Conservation (phyloP, 2,888 invertebrate species). For the Eurois occulta region DNA sequence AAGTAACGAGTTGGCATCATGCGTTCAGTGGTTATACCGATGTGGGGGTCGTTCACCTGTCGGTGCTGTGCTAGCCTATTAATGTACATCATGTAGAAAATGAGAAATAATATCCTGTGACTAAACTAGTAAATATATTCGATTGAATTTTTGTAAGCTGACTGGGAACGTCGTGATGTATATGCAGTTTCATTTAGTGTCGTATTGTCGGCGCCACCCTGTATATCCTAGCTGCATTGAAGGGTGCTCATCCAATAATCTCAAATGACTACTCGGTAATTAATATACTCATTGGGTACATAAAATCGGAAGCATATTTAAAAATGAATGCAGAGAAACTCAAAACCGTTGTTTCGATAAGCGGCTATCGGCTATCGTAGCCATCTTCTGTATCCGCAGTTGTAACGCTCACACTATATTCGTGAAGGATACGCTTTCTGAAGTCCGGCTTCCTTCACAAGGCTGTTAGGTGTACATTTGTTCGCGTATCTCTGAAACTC, state of each 20-base stretch:
- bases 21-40: no score
- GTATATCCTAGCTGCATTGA: background rate
- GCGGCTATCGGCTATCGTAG: background rate
- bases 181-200: background rate
- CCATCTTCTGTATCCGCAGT: constrained; percentile 8
- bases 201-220: background rate
- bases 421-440: constrained; percentile 22
- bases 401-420: background rate
- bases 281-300: constrained; percentile 23
- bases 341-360: background rate
- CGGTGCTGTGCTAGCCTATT: no score
- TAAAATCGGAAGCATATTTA: constrained; percentile 2
- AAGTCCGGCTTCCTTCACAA: constrained; percentile 20
- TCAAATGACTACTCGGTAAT: constrained; percentile 24
- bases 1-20: no score
- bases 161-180: background rate
- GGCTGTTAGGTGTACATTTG: constrained; percentile 17
- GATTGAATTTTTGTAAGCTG: no score
- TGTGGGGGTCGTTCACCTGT: no score
- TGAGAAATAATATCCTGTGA: no score
- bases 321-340: background rate
- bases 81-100: no score
- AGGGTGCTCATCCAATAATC: constrained; percentile 9
- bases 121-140: no score
- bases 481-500: constrained; percentile 7